Evolutionary conservation across 2,797 vertebrate species (phyloP).

Genomic region (Pyrocephalus nanus): DNA sequence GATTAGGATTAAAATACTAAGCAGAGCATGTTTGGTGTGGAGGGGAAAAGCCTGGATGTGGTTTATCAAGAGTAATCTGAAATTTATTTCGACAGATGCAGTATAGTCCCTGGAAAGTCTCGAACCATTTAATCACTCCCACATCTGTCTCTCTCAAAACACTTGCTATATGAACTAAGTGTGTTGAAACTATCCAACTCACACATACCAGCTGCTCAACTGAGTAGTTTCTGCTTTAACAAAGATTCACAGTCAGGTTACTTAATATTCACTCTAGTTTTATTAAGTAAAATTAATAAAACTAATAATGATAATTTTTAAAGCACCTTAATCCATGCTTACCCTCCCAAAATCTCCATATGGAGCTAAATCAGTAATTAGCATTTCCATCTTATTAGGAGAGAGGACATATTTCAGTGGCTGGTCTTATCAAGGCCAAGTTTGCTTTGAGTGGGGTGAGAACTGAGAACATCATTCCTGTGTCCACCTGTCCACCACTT

Average conservation of each 20-base stretch:
- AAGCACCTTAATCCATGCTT: not conserved
- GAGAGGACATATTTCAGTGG: not conserved
- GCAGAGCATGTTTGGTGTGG: not conserved
- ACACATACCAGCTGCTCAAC: not conserved
- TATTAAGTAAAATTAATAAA: not conserved
- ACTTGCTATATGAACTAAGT: not conserved
- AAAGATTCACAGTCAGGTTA: not conserved
- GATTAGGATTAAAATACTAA: constrained; percentile 34
- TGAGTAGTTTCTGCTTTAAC: not conserved
- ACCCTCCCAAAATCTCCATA: not conserved
- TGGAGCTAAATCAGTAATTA: not conserved
- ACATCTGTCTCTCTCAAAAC: not conserved
- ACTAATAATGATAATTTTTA: not conserved
- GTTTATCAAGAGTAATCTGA: constrained; percentile 18
- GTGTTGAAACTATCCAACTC: not conserved
- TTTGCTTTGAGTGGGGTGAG: not conserved
- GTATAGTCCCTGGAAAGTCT: not conserved
- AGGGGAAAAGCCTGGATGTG: not conserved
- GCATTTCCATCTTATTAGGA: not conserved
- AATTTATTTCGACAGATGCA: not conserved
- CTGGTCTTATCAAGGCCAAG: not conserved
- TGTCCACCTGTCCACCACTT: not conserved
- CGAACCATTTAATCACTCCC: not conserved
- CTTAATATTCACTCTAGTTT: not conserved
- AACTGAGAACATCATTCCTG: not conserved